Conservation (phyloP, 1,140 invertebrate genomes). For the Littorina saxatilis region DNA sequence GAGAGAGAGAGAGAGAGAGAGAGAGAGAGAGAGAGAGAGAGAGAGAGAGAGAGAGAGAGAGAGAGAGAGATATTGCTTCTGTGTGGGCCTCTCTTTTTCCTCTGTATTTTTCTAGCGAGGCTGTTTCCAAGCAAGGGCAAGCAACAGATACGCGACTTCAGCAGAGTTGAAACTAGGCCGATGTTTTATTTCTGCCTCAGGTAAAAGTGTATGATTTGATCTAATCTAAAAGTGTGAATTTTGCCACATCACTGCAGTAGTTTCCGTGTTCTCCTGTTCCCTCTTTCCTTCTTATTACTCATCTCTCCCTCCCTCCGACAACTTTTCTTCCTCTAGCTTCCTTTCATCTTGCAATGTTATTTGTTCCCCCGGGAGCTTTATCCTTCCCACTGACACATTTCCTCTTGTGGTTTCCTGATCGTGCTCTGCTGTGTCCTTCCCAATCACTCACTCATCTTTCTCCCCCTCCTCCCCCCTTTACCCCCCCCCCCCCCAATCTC, state of each 20-base stretch:
- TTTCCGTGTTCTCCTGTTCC: not conserved
- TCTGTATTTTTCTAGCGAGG: too few relatives aligned
- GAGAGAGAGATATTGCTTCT: too few relatives aligned
- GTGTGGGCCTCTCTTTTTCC: too few relatives aligned
- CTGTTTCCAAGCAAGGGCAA: too few relatives aligned
- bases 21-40: slow-evolving; percentile 14
- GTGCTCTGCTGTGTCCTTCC: not conserved
- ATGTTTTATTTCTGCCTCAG: not conserved
- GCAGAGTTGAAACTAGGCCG: too few relatives aligned
- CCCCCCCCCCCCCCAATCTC: not conserved
- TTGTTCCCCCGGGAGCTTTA: not conserved
- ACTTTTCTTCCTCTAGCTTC: not conserved
- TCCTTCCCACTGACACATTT: not conserved
- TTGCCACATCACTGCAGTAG: too few relatives aligned
- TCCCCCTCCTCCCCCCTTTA: not conserved
- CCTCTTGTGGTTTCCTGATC: not conserved
- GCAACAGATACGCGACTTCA: too few relatives aligned
- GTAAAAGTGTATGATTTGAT: too few relatives aligned
- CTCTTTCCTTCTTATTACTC: not conserved
- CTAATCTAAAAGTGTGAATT: too few relatives aligned
- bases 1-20: slow-evolving; percentile 24
- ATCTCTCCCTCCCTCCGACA: not conserved
- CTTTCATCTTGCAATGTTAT: not conserved
- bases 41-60: too few relatives aligned
- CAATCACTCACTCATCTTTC: not conserved